Percentiles rank a stretch among this genome's conserved stretches.
Evolutionary conservation across 1,140 invertebrate species (phyloP).

Genomic region (Pseudoatta argentina): DNA sequence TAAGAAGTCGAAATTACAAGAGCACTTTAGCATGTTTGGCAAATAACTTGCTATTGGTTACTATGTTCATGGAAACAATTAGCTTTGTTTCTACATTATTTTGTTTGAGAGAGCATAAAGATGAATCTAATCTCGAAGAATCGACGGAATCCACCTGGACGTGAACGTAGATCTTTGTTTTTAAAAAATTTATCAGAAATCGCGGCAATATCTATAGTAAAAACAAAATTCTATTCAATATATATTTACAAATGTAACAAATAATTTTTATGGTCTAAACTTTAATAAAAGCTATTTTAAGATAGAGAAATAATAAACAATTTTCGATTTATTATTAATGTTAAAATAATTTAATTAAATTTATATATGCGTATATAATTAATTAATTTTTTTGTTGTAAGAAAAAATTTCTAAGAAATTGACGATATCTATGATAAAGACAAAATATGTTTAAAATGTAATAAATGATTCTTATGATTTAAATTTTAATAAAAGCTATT

Average conservation of each 20-base stretch:
- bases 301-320: background rate
- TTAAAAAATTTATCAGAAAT: background rate
- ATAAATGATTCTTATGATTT: too few species aligned
- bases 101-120: constrained; percentile 48
- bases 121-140: constrained; percentile 13
- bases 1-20: constrained; percentile 8
- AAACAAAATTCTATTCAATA: background rate
- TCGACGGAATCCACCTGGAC: background rate
- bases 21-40: constrained; percentile 68
- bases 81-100: constrained; percentile 69
- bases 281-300: background rate
- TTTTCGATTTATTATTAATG: background rate
- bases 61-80: constrained; percentile 76
- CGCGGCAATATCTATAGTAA: background rate
- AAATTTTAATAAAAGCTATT: background rate
- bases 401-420: too few species aligned
- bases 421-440: too few species aligned
- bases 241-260: background rate
- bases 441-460: too few species aligned
- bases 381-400: too few species aligned
- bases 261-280: background rate
- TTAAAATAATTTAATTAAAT: background rate
- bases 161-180: constrained; percentile 3
- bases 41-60: constrained; percentile 74
- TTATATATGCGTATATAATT: too few species aligned